A percentile compares a stretch with the other conserved stretches of the same genome.
These are phyloP conservation scores for Danio choprae DNA, from an alignment of 2,797 vertebrate genomes.

Conservation along the genomic window DNA sequence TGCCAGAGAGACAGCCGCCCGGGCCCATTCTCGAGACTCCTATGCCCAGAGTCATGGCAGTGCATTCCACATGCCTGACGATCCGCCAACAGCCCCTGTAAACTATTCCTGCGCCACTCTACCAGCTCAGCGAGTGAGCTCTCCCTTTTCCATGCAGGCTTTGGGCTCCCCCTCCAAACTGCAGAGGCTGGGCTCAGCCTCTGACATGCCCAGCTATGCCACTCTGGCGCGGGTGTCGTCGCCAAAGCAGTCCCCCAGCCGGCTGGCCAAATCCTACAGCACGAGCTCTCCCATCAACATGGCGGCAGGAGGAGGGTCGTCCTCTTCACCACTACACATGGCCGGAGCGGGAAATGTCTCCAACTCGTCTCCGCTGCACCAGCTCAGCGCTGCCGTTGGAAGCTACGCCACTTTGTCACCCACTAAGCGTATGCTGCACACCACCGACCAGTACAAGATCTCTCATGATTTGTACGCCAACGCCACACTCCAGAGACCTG, in stretches of 20 bases:
- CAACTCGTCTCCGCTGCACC: conserved; percentile 90
- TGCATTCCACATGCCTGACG: conserved; percentile 92
- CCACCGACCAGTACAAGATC: conserved; percentile 91
- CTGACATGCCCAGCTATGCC: conserved; percentile 91
- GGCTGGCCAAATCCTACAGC: conserved; percentile 97
- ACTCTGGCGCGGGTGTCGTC: conserved; percentile 90
- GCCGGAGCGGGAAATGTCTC: conserved; percentile 73
- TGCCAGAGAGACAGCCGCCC: conserved; percentile 80
- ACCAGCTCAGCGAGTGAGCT: conserved; percentile 93
- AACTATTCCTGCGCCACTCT: conserved; percentile 96
- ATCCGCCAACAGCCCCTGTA: conserved; percentile 78
- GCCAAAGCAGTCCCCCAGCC: conserved; percentile 94
- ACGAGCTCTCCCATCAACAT: conserved; percentile 98
- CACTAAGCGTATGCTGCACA: conserved; percentile 94
- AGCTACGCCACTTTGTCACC: conserved; percentile 97
- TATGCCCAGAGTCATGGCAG: conserved; percentile 91
- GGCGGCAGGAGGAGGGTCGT: conserved; percentile 80
- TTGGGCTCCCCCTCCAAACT: conserved; percentile 94
- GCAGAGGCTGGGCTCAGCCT: conserved; percentile 88
- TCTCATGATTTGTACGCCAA: conserved; percentile 95
- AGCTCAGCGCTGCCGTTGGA: conserved; percentile 92
- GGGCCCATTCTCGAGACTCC: conserved; percentile 87
- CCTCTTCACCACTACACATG: conserved; percentile 87
- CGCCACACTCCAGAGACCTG: conserved; percentile 94
- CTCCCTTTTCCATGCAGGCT: conserved; percentile 86